phyloP scores from a whole-genome alignment of 2,113 vertebrate species.

The Vireo altiloquus region DNA sequence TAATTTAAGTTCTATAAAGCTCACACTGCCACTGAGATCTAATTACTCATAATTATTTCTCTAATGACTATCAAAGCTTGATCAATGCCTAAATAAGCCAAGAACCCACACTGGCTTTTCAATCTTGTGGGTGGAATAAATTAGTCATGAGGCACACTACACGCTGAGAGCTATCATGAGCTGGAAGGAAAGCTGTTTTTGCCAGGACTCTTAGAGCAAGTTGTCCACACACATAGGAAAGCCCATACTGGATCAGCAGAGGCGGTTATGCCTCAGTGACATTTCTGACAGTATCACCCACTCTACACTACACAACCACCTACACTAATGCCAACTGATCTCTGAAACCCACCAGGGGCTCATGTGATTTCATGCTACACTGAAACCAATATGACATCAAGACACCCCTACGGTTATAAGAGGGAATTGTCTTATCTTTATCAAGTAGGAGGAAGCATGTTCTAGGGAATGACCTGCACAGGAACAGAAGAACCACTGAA shows the following conservation, averaged over 20 bases:
- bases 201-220: neutral
- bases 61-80: neutral
- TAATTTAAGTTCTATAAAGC: neutral
- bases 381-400: neutral
- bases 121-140: slow-evolving; percentile 18
- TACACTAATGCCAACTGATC: neutral
- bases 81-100: neutral
- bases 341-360: neutral
- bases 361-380: neutral
- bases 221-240: neutral
- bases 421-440: neutral
- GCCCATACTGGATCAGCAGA: neutral
- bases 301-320: neutral
- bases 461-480: neutral
- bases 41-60: slow-evolving; percentile 3
- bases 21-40: neutral
- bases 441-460: neutral
- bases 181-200: slow-evolving; percentile 5
- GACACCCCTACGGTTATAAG: neutral
- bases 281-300: neutral
- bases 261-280: neutral
- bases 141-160: slow-evolving; percentile 9
- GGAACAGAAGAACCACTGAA: neutral
- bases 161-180: neutral
- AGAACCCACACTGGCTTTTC: neutral